phyloP scores from a whole-genome alignment of 2,113 vertebrate genomes.

The Bombycilla garrulus region DNA sequence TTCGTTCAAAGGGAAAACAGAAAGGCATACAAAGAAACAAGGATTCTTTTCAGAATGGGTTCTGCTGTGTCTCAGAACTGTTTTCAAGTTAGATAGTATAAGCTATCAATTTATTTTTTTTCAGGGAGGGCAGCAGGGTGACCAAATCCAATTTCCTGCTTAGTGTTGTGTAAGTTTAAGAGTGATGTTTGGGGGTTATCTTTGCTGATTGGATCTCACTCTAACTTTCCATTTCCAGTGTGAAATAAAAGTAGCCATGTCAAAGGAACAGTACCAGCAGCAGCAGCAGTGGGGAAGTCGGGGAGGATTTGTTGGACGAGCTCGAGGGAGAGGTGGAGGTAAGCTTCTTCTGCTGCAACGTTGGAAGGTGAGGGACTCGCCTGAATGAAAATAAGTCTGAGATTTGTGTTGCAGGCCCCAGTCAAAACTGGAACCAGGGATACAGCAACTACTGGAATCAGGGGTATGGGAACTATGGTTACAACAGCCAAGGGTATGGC shows the following conservation, averaged over 20 bases:
- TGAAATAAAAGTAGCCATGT: conserved; percentile 99
- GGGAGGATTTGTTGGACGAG: conserved; percentile 87
- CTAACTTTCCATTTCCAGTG: conserved; percentile 76
- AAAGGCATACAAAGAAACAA: background rate
- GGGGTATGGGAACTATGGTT: conserved; percentile 97
- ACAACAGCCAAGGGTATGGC: conserved; percentile 95
- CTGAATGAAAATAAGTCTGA: background rate
- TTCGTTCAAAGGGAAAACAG: background rate
- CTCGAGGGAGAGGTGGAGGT: conserved; percentile 90
- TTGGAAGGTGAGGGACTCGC: rapidly evolving
- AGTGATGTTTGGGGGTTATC: background rate
- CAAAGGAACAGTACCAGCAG: conserved; percentile 98
- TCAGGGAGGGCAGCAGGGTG: background rate
- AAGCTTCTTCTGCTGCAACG: background rate
- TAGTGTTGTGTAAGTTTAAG: background rate
- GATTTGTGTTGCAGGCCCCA: conserved; percentile 83
- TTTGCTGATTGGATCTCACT: background rate
- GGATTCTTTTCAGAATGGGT: background rate
- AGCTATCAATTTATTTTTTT: background rate
- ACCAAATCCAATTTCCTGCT: background rate
- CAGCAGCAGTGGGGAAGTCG: conserved; percentile 95
- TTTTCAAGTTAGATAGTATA: background rate
- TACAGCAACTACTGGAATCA: conserved; percentile 98
- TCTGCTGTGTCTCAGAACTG: background rate
- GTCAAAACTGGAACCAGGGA: conserved; percentile 96